Conservation (phyloP, 2,113 vertebrate species). For the Centropus unirufus region DNA sequence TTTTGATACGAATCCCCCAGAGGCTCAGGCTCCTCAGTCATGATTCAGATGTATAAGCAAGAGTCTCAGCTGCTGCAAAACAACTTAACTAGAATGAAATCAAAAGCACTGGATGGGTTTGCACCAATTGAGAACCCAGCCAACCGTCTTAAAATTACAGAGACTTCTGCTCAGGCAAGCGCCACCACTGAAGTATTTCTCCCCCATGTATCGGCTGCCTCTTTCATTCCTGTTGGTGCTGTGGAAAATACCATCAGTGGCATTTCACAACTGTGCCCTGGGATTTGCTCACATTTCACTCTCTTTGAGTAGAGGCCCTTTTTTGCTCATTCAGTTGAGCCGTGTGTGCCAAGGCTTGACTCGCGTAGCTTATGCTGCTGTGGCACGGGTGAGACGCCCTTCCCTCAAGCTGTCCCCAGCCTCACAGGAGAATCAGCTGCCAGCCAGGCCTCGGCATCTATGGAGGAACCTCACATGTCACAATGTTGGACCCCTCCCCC, state of each 20-base stretch:
- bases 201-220: neutral
- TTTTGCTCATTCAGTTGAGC: neutral
- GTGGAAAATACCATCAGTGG: neutral
- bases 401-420: neutral
- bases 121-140: slow-evolving; percentile 9
- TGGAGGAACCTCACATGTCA: neutral
- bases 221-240: neutral
- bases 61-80: neutral
- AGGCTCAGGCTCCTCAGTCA: neutral
- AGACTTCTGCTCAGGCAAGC: neutral
- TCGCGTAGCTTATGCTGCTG: neutral
- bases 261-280: neutral
- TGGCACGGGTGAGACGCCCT: neutral
- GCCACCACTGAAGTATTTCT: neutral
- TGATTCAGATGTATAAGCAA: neutral
- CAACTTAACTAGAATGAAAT: neutral
- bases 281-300: neutral
- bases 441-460: neutral
- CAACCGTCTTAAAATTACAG: neutral
- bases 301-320: neutral
- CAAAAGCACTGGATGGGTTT: neutral
- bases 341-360: accelerated
- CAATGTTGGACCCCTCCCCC: neutral
- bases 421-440: neutral
- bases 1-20: neutral